Evolutionary conservation across 2,888 invertebrate species (phyloP).

Genomic region (Oscheius onirici): DNA sequence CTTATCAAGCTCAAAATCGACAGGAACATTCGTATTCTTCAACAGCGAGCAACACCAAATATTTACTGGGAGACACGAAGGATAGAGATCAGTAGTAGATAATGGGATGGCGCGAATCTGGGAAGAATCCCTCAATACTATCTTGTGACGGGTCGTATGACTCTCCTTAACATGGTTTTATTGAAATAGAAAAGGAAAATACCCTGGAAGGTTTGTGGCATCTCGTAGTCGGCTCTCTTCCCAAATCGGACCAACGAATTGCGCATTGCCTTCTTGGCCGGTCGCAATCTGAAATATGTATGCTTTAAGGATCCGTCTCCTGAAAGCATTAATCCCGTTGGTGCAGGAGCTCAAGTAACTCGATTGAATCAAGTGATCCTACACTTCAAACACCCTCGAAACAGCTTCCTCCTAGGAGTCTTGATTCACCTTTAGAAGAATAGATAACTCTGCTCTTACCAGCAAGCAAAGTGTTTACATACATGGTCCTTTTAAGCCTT

Average conservation of each 20-base stretch:
- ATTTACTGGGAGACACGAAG: background rate
- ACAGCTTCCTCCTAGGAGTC: no score
- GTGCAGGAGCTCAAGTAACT: no score
- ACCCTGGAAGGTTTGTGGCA: conserved; percentile 22
- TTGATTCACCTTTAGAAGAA: no score
- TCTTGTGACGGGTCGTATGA: conserved; percentile 10
- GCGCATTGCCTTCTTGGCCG: conserved; percentile 68
- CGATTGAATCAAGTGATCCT: no score
- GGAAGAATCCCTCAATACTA: conserved; percentile 7
- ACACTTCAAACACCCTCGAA: no score
- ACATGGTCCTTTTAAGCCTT: no score
- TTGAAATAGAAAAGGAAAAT: background rate
- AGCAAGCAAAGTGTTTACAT: no score
- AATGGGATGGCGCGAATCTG: background rate
- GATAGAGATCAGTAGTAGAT: conserved; percentile 16
- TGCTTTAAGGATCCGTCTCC: background rate
- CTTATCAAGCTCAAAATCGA: background rate
- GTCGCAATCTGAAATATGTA: conserved; percentile 50
- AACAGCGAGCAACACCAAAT: background rate
- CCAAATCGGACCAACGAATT: conserved; percentile 69
- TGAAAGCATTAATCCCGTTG: conserved; percentile 2
- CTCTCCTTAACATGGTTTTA: conserved; percentile 3
- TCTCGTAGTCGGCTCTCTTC: conserved; percentile 50
- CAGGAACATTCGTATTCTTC: no score
- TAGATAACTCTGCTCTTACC: no score